These are phyloP conservation scores for Tachyglossus aculeatus DNA, from an alignment of 2,797 vertebrate genomes.

Conservation along the genomic window DNA sequence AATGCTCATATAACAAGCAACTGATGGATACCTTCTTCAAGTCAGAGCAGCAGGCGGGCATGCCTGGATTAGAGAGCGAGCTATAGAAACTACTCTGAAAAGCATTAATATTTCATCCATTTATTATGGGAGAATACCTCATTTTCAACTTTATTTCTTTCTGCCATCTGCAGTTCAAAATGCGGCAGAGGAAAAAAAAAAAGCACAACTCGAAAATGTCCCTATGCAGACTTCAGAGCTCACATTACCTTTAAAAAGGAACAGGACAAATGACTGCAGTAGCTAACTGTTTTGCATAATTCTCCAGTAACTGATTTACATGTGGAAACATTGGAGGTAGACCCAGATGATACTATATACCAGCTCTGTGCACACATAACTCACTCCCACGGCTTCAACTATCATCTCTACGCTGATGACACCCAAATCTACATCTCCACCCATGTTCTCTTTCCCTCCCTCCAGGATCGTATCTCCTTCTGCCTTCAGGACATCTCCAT, in stretches of 20 bases:
- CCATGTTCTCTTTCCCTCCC: too few species aligned
- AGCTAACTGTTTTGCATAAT: not conserved
- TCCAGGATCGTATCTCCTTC: too few species aligned
- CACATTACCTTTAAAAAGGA: not conserved
- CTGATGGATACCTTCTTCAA: not conserved
- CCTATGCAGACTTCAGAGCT: not conserved
- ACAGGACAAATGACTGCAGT: not conserved
- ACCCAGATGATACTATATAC: rapidly evolving
- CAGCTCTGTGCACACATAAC: not conserved
- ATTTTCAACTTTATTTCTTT: too few species aligned
- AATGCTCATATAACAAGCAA: not conserved
- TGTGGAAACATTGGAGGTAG: rapidly evolving
- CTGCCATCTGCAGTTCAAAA: not conserved
- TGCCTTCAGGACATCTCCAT: too few species aligned
- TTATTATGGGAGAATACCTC: too few species aligned
- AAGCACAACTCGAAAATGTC: not conserved
- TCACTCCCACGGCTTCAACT: too few species aligned
- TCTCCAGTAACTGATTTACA: not conserved
- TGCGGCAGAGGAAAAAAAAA: not conserved
- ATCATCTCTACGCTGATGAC: too few species aligned
- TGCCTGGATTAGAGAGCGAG: not conserved
- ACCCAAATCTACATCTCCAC: too few species aligned
- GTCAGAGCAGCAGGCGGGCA: not conserved
- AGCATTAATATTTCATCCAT: not conserved
- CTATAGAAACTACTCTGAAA: rapidly evolving